Percentiles rank a stretch among this genome's conserved stretches.
Conservation (phyloP, 2,888 invertebrate genomes). For the Pollenia angustigena region DNA sequence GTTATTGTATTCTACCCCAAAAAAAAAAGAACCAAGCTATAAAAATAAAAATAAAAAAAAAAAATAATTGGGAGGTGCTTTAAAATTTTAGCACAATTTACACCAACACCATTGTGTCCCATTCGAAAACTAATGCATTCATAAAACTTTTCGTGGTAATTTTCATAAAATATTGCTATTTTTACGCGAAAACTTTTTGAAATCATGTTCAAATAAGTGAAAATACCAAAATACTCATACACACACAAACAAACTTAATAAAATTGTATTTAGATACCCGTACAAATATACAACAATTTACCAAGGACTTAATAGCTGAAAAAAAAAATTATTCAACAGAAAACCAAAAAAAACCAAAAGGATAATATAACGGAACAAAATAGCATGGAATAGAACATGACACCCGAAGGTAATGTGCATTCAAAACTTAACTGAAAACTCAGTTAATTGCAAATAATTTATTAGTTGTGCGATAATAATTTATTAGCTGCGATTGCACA, state of each 20-base stretch:
- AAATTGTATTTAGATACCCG: background rate
- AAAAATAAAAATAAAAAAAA: slow-evolving; percentile 21
- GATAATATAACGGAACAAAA: slow-evolving; percentile 16
- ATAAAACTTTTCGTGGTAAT: slow-evolving; percentile 65
- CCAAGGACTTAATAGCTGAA: slow-evolving; percentile 11
- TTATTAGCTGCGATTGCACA: slow-evolving; percentile 61
- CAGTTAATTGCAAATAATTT: slow-evolving; percentile 73
- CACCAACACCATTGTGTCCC: slow-evolving; percentile 22
- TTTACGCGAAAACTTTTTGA: slow-evolving; percentile 69
- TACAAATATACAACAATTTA: slow-evolving; percentile 19
- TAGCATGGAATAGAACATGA: slow-evolving; percentile 21
- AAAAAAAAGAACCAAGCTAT: background rate
- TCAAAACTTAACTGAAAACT: slow-evolving; percentile 60
- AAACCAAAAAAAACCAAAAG: background rate
- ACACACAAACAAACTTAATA: slow-evolving; percentile 1
- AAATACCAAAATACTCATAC: slow-evolving; percentile 12
- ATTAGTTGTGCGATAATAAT: slow-evolving; percentile 66
- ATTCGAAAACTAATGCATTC: slow-evolving; percentile 40
- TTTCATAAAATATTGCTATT: slow-evolving; percentile 71
- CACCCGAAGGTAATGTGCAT: slow-evolving; percentile 57
- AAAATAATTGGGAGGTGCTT: slow-evolving; percentile 6
- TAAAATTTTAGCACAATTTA: slow-evolving; percentile 41
- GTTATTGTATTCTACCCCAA: background rate
- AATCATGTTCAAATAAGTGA: slow-evolving; percentile 66
- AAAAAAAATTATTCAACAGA: background rate